A percentile compares a stretch with the other conserved stretches of the same genome.
Conservation (phyloP, 2,797 vertebrate genomes). For the Notamacropus eugenii region DNA sequence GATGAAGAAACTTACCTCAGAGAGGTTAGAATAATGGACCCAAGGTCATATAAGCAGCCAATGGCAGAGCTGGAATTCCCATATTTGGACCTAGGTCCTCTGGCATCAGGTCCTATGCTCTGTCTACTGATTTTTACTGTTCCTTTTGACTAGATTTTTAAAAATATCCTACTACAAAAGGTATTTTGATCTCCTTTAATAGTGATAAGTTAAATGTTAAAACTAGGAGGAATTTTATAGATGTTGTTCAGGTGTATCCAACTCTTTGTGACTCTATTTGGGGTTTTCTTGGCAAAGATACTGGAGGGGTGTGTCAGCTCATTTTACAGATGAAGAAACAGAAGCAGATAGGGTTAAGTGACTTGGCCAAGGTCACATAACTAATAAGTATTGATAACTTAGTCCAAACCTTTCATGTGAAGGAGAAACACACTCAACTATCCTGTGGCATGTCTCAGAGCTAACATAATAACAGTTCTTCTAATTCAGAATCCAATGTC, state of each 20-base stretch:
- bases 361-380: not conserved
- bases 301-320: not conserved
- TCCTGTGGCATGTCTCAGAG: not conserved
- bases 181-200: not conserved
- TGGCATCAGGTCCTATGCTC: not conserved
- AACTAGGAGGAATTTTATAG: not conserved
- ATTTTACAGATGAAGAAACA: not conserved
- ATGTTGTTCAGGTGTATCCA: not conserved
- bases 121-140: not conserved
- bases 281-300: not conserved
- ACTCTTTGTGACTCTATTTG: not conserved
- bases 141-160: not conserved
- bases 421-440: not conserved
- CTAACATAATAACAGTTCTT: not conserved
- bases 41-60: not conserved
- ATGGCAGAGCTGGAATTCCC: not conserved
- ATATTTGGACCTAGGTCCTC: not conserved
- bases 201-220: not conserved
- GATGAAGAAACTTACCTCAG: not conserved
- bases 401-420: not conserved
- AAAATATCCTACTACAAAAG: not conserved
- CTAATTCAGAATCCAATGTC: not conserved
- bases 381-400: not conserved
- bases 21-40: not conserved
- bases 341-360: not conserved